These are phyloP conservation scores for Lepus townsendii DNA, from an alignment of 2,797 vertebrate species.

Conservation along the genomic window DNA sequence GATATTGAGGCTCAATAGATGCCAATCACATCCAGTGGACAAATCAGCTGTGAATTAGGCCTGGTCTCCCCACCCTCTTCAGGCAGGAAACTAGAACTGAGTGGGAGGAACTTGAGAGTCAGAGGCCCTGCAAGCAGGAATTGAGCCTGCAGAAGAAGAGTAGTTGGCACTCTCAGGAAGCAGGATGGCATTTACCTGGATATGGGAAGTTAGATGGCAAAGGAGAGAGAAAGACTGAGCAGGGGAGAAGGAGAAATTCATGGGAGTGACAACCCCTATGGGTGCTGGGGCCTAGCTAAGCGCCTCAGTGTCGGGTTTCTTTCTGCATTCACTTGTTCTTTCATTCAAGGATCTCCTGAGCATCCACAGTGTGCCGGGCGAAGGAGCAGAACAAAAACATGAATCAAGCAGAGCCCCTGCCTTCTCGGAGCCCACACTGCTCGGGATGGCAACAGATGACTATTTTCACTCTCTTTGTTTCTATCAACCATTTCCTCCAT, in stretches of 20 bases:
- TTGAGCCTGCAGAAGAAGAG: background rate
- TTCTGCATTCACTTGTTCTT: background rate
- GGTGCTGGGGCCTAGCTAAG: background rate
- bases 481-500: background rate
- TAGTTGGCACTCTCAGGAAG: background rate
- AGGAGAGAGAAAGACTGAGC: background rate
- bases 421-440: background rate
- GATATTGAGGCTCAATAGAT: background rate
- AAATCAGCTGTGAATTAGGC: background rate
- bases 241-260: background rate
- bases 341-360: background rate
- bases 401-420: background rate
- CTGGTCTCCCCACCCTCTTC: too few relatives aligned
- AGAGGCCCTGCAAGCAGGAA: background rate
- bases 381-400: background rate
- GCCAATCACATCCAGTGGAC: background rate
- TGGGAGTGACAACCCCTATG: background rate
- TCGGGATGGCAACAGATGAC: background rate
- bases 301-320: background rate
- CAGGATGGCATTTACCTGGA: background rate
- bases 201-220: background rate
- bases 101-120: background rate
- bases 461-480: background rate
- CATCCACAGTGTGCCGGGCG: background rate
- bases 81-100: background rate